Base-by-base conservation (phyloP, 1,140 invertebrate genomes). In the Drosophila elegans region DNA sequence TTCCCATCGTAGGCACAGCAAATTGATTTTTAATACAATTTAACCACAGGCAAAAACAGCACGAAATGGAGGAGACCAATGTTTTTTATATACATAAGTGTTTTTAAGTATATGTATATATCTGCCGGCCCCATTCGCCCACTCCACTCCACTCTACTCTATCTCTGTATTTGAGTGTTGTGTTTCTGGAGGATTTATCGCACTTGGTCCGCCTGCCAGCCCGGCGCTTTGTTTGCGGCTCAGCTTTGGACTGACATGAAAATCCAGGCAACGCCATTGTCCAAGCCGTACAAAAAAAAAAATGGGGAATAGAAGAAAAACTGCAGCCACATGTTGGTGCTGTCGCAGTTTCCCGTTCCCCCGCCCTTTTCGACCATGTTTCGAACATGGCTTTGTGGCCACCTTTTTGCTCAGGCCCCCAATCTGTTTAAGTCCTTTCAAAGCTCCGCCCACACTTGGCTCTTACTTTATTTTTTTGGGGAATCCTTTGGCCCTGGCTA, bases 131-230 rank as follows among this genome's bases (percentile, higher is more conserved):
- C 42, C 38, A 48, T 46, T 52, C 34, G 48, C 51, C 60, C 46
- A 49, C 34, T 52, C 39, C 60, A 34, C 13, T 21, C 9, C 48
- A 16, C 46, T 53, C 54, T 53, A 21, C 16, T 21, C 16, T 21
- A 21, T 21, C 21, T 32, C 49, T 41, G 54, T 25, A 46, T 49
- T 75, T 54, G 53, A 57, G 66, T 80, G 77, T 78, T 81, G 78
- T 86, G 56, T 82, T 86, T 79, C 72, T 64, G 62, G 49, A 79
- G 83, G 79, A 86, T 86, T 86, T 86, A 88, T 86, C 83, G 83
- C 83, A 88, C 83, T 86, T 88, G 83, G 68, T 66, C 75, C 81
- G 74, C 74, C 44, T 21, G 61, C 74, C 51, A 36, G 66, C 32
- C 68, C 61, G 66, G 57, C 79, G 79, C 83, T 86, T 86, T 88